These are phyloP conservation scores for Hetaerina titia DNA, from an alignment of 2,888 invertebrate species.

Conservation along the genomic window DNA sequence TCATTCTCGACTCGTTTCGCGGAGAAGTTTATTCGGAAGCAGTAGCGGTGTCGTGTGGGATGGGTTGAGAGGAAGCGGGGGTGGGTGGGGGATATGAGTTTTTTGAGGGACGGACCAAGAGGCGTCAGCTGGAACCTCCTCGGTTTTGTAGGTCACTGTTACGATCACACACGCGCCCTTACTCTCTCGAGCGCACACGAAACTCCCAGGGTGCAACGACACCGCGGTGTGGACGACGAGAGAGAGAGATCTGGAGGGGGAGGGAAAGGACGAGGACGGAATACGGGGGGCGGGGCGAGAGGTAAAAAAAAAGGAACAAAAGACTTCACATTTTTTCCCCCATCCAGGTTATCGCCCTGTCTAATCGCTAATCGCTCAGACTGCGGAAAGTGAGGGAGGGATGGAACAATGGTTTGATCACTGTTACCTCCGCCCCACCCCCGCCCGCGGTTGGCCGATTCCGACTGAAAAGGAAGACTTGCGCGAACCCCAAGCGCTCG, in stretches of 20 bases:
- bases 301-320: neutral
- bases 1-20: neutral
- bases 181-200: neutral
- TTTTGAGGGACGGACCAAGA: neutral
- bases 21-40: neutral
- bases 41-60: neutral
- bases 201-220: conserved; percentile 42
- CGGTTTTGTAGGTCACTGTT: conserved; percentile 58
- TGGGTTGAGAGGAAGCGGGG: neutral
- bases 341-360: neutral
- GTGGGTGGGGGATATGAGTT: neutral
- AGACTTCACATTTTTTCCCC: too few relatives aligned
- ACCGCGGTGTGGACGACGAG: neutral
- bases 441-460: neutral
- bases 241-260: neutral
- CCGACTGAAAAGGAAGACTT: neutral
- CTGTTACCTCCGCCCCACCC: neutral
- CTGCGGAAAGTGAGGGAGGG: conserved; percentile 11
- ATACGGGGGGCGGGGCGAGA: neutral
- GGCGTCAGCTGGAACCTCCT: neutral
- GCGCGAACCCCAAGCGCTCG: neutral
- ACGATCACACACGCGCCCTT: conserved; percentile 44
- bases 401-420: neutral
- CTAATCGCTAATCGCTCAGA: conserved; percentile 23
- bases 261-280: neutral